A percentile compares a stretch with the other conserved stretches of the same genome.
Conservation (phyloP, 1,140 invertebrate species). For the Pseudomyrmex sp. region DNA sequence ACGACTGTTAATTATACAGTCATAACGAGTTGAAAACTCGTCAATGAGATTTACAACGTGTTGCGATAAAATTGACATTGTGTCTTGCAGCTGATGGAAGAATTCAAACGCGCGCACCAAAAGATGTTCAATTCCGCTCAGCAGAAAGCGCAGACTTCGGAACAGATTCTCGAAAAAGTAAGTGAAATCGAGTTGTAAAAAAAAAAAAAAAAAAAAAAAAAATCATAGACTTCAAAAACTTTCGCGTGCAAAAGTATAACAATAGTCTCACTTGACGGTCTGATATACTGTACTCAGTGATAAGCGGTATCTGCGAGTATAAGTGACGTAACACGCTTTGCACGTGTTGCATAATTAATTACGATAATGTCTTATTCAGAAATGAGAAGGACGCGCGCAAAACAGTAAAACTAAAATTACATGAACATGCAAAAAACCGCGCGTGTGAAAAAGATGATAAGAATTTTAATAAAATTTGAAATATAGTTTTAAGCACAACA, state of each 20-base stretch:
- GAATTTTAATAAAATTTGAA: too few species aligned
- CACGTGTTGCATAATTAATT: not conserved
- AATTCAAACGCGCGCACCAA: constrained; percentile 93
- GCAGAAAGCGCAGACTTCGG: constrained; percentile 74
- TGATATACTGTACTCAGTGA: constrained; percentile 34
- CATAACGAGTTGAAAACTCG: not conserved
- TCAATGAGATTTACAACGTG: not conserved
- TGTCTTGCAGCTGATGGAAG: constrained; percentile 90
- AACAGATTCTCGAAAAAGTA: constrained; percentile 77
- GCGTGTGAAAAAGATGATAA: too few species aligned
- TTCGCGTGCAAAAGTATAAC: constrained; percentile 28
- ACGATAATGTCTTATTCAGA: not conserved
- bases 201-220: not conserved
- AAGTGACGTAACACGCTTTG: constrained; percentile 33
- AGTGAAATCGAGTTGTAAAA: not conserved
- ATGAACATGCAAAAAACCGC: too few species aligned
- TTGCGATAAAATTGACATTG: constrained; percentile 14
- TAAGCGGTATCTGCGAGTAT: constrained; percentile 50
- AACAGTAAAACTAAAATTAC: too few species aligned
- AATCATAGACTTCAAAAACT: constrained; percentile 2
- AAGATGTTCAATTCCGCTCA: constrained; percentile 91
- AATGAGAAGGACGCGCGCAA: too few species aligned
- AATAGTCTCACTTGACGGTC: constrained; percentile 37
- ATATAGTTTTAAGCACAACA: too few species aligned
- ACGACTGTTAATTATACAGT: not conserved